Conservation (phyloP, 2,113 vertebrate species). For the Sapajus apella region DNA sequence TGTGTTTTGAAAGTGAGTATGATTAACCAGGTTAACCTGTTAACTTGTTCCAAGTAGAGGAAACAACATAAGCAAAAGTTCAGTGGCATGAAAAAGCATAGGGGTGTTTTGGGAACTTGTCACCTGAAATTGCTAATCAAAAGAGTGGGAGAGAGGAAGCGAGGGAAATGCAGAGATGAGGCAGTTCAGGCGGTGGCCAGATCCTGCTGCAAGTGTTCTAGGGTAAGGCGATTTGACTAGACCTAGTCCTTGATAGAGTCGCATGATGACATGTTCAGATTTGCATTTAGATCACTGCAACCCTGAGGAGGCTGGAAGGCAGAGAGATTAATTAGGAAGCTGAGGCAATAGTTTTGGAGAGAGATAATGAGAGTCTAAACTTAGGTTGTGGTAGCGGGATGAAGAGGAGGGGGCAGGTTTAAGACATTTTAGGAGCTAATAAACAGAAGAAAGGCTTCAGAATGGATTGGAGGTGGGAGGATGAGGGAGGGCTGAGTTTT, state of each 20-base stretch:
- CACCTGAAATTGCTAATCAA: neutral
- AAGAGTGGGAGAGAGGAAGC: neutral
- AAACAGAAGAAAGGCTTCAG: neutral
- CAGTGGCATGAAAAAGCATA: neutral
- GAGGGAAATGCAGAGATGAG: neutral
- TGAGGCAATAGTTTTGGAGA: neutral
- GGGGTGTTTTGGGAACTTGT: neutral
- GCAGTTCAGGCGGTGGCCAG: neutral
- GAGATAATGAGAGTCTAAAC: neutral
- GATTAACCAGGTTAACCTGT: neutral
- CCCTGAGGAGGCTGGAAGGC: neutral
- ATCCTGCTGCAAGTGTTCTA: neutral
- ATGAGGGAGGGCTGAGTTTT: neutral
- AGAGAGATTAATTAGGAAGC: conserved; percentile 18
- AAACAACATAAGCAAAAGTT: neutral
- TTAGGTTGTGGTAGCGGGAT: neutral
- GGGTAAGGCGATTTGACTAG: neutral
- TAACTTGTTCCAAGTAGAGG: neutral
- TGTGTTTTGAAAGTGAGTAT: neutral
- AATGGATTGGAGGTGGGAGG: neutral
- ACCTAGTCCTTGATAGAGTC: neutral
- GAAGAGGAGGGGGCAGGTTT: neutral
- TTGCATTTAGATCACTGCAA: neutral
- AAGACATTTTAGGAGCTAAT: neutral
- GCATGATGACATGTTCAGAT: neutral